Conservation (phyloP, 2,113 vertebrate species). For the Cochlearius cochlearius region DNA sequence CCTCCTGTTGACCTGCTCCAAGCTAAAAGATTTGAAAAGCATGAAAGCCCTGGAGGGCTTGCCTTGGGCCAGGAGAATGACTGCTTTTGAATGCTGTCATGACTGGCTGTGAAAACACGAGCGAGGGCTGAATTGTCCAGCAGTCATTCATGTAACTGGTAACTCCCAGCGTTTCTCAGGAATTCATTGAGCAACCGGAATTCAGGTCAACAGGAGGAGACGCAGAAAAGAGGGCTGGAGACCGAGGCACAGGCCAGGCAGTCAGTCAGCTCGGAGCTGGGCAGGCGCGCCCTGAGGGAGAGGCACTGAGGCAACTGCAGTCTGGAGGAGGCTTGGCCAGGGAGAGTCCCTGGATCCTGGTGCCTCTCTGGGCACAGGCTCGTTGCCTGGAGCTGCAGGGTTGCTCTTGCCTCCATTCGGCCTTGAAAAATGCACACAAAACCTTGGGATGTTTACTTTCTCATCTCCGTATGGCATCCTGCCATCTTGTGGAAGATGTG, state of each 20-base stretch:
- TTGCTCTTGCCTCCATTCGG: not conserved
- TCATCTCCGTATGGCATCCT: not conserved
- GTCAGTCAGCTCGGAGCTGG: not conserved
- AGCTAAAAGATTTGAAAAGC: not conserved
- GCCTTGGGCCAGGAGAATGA: not conserved
- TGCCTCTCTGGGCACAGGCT: not conserved
- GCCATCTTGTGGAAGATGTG: not conserved
- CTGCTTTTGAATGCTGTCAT: not conserved
- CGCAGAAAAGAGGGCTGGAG: not conserved
- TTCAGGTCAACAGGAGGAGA: not conserved
- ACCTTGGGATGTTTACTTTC: not conserved
- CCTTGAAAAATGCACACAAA: not conserved
- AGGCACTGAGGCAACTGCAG: fast-evolving
- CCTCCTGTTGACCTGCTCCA: not conserved
- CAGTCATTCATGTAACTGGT: not conserved
- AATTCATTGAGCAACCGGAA: not conserved
- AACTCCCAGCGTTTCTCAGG: not conserved
- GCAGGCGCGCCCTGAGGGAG: fast-evolving
- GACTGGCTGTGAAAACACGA: not conserved
- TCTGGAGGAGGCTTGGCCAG: not conserved
- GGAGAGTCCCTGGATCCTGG: not conserved
- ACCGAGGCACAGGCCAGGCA: not conserved
- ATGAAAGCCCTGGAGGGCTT: not conserved
- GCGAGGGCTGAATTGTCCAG: not conserved
- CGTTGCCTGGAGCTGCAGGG: not conserved